Conservation (phyloP, 2,113 vertebrate genomes). For the Pleuronectes platessa region DNA sequence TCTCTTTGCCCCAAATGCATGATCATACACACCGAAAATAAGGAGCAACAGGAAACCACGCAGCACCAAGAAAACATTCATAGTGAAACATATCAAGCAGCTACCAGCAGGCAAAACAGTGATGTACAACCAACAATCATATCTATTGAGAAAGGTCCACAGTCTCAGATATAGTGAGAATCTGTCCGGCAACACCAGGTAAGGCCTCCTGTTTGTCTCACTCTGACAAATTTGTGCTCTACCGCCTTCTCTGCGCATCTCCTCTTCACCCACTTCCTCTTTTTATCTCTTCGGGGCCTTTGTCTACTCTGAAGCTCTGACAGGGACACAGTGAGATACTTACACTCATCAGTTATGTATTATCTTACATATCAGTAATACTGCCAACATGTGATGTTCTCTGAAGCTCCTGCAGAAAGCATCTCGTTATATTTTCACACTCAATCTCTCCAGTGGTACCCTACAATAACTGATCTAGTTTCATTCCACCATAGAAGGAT, state of each 20-base stretch:
- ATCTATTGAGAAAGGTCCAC: background rate
- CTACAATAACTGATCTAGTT: background rate
- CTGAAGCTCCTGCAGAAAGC: background rate
- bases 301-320: constrained; percentile 3
- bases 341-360: background rate
- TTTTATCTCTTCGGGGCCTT: constrained; percentile 44
- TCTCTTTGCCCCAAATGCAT: constrained; percentile 10
- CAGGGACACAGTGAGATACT: constrained; percentile 26
- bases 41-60: constrained; percentile 47
- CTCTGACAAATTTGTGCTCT: background rate
- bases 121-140: background rate
- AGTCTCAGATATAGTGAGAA: background rate
- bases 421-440: background rate
- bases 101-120: background rate
- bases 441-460: background rate
- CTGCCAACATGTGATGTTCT: background rate
- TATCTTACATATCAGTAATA: background rate
- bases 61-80: constrained; percentile 45
- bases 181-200: background rate
- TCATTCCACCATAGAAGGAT: background rate
- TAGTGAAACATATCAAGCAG: constrained; percentile 30
- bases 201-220: background rate
- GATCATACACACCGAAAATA: constrained; percentile 7
- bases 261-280: constrained; percentile 18
- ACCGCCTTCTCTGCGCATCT: constrained; percentile 1